Base-by-base conservation (phyloP, 2,113 vertebrate genomes). In the Poecilia latipinna region DNA sequence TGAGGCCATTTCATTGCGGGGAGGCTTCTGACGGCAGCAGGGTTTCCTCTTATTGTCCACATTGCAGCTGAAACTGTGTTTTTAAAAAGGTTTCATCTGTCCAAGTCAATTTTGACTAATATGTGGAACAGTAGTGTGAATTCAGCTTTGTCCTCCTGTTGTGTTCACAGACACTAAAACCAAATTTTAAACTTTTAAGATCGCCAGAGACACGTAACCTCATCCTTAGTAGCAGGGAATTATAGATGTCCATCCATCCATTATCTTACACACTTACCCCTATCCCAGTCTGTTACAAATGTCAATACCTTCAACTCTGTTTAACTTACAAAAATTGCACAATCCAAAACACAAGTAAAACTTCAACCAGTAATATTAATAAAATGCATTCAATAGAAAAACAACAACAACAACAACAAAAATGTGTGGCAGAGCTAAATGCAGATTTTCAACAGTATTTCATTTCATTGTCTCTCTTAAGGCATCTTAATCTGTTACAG, bases 1-100 rank as follows among this genome's bases (percentile, higher is more conserved):
- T 89, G 87, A 74, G 39, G 72, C 51, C 61, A 1, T 65, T 57
- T 26, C 51, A 29, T 70, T 37, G 82, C 68, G 2, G 66, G 63
- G 4, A 60, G 31, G 62, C 68, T 26, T 28, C n/a, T 0, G 72
- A n/a, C 31, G n/a, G 74, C 35, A 1, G 79, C 8, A 1, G 65
- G n/a, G 54, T 61, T 83, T 78, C 62, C 80, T 78, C 65, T 70
- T 72, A 64, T 51, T 61, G 72, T 62, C 19, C 65, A 66, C 32
- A 22, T 28, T 7, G 35, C 22, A 63, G 48, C 35, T 37, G 61
- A 1, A 57, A 57, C 10, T 24, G 51, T 6, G 4, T 57, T 57
- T 57, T 57, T n/a, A 24, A 57, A 57, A 57, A 57, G 51, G 22
- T 8, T 6, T 17, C 8, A n/a, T 7, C 24, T n/a, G 51, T 57